Base-by-base conservation (phyloP, 2,797 vertebrate species). In the Sebastes taczanowskii region DNA sequence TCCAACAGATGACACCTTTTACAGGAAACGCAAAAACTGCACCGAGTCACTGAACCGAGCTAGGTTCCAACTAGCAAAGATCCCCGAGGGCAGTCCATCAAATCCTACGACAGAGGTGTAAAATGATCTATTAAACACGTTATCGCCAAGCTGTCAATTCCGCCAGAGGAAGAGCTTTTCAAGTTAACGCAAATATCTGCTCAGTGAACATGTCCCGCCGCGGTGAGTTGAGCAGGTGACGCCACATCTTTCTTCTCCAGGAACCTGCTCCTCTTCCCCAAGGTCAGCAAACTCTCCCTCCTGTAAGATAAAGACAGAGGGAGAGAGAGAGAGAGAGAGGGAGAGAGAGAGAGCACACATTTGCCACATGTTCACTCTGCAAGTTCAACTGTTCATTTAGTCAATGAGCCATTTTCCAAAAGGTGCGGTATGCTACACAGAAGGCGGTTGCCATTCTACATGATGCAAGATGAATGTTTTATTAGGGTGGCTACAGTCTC, bases 311-410 rank as follows among this genome's bases (percentile, higher is more conserved):
- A 72, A 86, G 81, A 90, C 35, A 77, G 34, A 77, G 30, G 80
- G 58, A 74, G 46, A 35, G 23, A 74, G 53, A 77, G 58, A 87
- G 62, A 84, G 75, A 89, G 68, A 86, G 80, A 87, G 6, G 78
- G 16, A 80, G 60, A 86, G 30, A 90, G 66, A 87, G 78, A 90
- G 69, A 86, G 81, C 67, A 85, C 20, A 75, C 81, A 88, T 95
- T 95, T 94, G 93, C 86, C 92, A 93, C 78, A 85, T 85, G 90
- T 91, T 93, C 89, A 90, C 81, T 89, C 79, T 80, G 86, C 82
- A 92, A 80, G 75, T 87, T 91, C 82, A 85, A 85, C 81, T 86
- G 79, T 88, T 83, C 86, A 91, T 86, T 89, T 81, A 86, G 77
- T 87, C 84, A 91, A 89, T 82, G 71, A 88, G 81, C 67, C 86